Evolutionary conservation across 2,888 invertebrate species (phyloP), one percentile per base, ranked within the genome.

Genomic region (Nymphalis urticae): DNA sequence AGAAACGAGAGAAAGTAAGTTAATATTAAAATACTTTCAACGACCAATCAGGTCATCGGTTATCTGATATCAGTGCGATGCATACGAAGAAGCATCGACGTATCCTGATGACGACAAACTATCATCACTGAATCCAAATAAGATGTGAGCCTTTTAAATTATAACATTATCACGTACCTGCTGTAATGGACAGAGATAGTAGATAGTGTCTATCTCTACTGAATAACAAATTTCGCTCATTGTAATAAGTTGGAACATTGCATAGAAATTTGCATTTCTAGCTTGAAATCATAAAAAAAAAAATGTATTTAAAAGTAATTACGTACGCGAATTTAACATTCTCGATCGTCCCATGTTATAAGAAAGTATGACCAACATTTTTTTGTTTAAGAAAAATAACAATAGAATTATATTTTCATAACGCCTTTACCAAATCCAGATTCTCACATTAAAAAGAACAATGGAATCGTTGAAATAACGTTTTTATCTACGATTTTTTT

Each of bases 41-140:
- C 19, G n/a, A 62, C 36, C 62, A 67, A 62, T 62, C 56, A 50
- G 66, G 66, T 54, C 66, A 61, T 16, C 61, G 19, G 36, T 67
- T 67, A 67, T 62, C 66, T 58, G 66, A 62, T 67, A 67, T 48
- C 56, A 36, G 0, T 27, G 66, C 56, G 56, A 62, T 58, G 66
- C 66, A 62, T 67, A 67, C 66, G 36, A 58, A 56, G 56, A 47
- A 48, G 61, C 56, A 66, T 27, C 48, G 24, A 42, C 54, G 50
- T 59, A 51, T 47, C n/a, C 62, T 48, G 48, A 24, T 66, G 69
- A 69, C 62, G 62, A 48, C 62, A 66, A 58, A 58, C 24, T 60
- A 62, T 62, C 19, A 19, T 50, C 59, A 36, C 48, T 58, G 69
- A 66, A 66, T 69, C 59, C 53, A 60, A 69, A 69, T 69, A 62